Evolutionary conservation across 2,888 invertebrate species (phyloP), one percentile per base, ranked within the genome.

Genomic region (Dioctria linearis): DNA sequence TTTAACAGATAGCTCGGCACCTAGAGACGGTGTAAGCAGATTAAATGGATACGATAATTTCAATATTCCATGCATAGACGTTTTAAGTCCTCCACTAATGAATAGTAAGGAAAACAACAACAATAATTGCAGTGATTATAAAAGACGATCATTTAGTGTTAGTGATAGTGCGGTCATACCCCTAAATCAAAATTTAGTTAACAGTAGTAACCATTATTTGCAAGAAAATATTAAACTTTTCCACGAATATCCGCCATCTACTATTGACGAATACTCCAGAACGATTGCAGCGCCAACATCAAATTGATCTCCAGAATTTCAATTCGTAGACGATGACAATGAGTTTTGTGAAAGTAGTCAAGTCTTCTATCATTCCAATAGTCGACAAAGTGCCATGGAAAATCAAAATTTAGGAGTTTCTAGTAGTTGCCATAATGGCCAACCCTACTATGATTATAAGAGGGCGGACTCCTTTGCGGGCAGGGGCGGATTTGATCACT

Each of bases 21-120:
- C 57, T 61, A 25, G 25, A 25, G 25, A 25, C 25, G 57, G 59
- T 37, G n/a, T n/a, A n/a, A n/a, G n/a, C n/a, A n/a, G n/a, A n/a
- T 46, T 59, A 4, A 8, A 71, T 69, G 37, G 84, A 85, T 59
- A 85, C 37, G 84, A 84, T 54, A 88, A 88, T 8, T 89, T 87
- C 76, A 87, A 87, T 81, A 86, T 88, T 80, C 87, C 88, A 40
- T 87, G 86, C 82, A 86, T 85, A 79, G 88, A 88, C 84, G 85
- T 89, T 43, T 84, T 88, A 51, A 82, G 59, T 59, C 25, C 57
- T 67, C 82, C 46, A 78, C 80, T 54, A 80, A 78, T 42, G 78
- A 39, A 11, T 80, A 75, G 42, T 42, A 57, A 59, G 25, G 59
- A 75, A 25, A 75, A 73, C 25, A 73, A 75, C 13, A 75, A 75